Evolutionary conservation across 2,888 invertebrate species (phyloP).

Genomic region (Coelopa pilipes): DNA sequence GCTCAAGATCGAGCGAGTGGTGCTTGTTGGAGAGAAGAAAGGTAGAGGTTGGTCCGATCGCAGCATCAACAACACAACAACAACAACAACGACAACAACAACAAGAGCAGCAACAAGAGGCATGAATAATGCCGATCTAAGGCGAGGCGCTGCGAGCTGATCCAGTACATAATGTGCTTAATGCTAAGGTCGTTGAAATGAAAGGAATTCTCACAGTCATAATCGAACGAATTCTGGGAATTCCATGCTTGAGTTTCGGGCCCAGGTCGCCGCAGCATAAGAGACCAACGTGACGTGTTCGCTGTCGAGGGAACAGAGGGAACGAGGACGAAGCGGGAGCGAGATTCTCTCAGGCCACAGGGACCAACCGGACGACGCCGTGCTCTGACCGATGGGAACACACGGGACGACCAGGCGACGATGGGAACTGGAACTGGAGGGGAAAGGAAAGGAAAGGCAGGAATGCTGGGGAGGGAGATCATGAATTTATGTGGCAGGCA

Average conservation of each 20-base stretch:
- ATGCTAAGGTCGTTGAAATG: slow-evolving; percentile 33
- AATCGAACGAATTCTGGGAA: slow-evolving; percentile 32
- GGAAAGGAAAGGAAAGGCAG: neutral
- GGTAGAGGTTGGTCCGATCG: neutral
- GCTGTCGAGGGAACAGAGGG: slow-evolving; percentile 22
- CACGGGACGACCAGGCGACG: neutral
- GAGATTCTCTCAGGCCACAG: neutral
- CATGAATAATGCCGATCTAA: too few species aligned
- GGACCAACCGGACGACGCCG: too few species aligned
- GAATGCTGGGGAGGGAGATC: too few species aligned
- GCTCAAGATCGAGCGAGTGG: neutral
- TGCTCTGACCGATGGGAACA: too few species aligned
- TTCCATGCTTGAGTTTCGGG: slow-evolving; percentile 23
- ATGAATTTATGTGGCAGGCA: too few species aligned
- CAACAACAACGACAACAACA: too few species aligned
- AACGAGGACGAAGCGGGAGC: neutral
- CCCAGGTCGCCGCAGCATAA: slow-evolving; percentile 18
- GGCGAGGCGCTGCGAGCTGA: neutral
- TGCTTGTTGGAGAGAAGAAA: slow-evolving; percentile 6
- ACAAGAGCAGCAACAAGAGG: too few species aligned
- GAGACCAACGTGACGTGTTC: slow-evolving; percentile 24
- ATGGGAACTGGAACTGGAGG: too few species aligned
- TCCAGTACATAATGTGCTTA: slow-evolving; percentile 3
- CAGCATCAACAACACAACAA: neutral
- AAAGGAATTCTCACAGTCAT: slow-evolving; percentile 28